phyloP scores from a whole-genome alignment of 37 sponge, comb jelly and placozoan genomes.

The Agelas oroides region DNA sequence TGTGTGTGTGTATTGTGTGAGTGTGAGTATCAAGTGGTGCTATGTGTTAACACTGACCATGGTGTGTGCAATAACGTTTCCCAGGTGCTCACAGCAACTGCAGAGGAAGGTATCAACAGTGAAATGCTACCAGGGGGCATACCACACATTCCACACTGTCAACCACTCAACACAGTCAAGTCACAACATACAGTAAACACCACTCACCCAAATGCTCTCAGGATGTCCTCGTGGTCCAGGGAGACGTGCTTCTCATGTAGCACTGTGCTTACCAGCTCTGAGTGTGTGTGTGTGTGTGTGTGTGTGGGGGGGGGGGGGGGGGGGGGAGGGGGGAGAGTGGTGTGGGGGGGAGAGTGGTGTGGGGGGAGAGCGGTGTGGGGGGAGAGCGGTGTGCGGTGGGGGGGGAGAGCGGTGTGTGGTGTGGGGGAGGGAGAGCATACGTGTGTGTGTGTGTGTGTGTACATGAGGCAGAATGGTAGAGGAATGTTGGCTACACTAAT shows the following conservation, averaged over 20 bases:
- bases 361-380: no score
- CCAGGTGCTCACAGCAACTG: conserved; percentile 28
- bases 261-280: conserved; percentile 60
- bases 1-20: background rate
- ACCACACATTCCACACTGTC: background rate
- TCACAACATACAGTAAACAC: background rate
- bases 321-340: background rate
- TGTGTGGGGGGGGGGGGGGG: background rate
- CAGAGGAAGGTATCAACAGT: background rate
- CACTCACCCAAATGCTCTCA: conserved; percentile 60
- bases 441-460: no score
- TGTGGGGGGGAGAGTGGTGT: background rate
- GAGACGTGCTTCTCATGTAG: conserved; percentile 22
- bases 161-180: no score
- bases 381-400: no score
- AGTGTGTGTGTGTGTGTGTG: background rate
- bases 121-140: background rate
- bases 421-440: no score
- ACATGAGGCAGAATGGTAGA: no score
- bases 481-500: no score
- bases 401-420: no score
- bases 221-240: conserved; percentile 57
- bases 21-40: background rate
- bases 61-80: conserved; percentile 25
- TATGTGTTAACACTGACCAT: no score